Evolutionary conservation across 2,113 vertebrate species (phyloP).

Genomic region (Dipodomys merriami): DNA sequence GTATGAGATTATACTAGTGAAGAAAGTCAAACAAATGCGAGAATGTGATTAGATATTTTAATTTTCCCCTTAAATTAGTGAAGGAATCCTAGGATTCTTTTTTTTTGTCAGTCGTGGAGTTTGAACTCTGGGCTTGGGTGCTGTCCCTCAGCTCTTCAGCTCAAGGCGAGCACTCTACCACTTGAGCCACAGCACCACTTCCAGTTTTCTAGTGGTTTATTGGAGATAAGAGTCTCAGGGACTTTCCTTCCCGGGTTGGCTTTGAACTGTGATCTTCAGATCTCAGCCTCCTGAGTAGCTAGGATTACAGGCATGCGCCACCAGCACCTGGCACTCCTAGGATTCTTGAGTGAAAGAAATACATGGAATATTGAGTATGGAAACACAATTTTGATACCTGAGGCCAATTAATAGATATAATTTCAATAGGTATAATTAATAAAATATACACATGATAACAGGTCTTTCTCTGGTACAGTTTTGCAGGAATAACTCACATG

Average conservation of each 20-base stretch:
- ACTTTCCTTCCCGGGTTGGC: too few relatives aligned
- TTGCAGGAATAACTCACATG: slow-evolving; percentile 34
- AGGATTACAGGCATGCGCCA: too few relatives aligned
- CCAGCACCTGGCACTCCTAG: neutral
- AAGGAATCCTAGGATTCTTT: slow-evolving; percentile 50
- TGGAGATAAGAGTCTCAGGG: too few relatives aligned
- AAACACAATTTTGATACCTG: slow-evolving; percentile 51
- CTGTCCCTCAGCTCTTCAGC: too few relatives aligned
- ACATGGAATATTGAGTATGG: slow-evolving; percentile 40
- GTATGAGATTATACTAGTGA: slow-evolving; percentile 53
- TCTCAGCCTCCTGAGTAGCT: too few relatives aligned
- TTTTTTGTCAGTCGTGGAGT: too few relatives aligned
- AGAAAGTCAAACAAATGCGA: slow-evolving; percentile 51
- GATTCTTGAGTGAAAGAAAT: slow-evolving; percentile 59
- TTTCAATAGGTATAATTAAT: slow-evolving; percentile 41
- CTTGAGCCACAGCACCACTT: too few relatives aligned
- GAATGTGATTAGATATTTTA: slow-evolving; percentile 66
- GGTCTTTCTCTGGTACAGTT: slow-evolving; percentile 43
- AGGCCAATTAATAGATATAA: slow-evolving; percentile 47
- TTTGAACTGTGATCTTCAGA: too few relatives aligned
- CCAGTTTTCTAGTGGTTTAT: too few relatives aligned
- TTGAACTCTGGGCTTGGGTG: too few relatives aligned
- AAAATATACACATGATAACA: slow-evolving; percentile 32
- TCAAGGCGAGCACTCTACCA: too few relatives aligned
- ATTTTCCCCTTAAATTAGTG: slow-evolving; percentile 52